phyloP scores from a whole-genome alignment of 2,888 invertebrate species.

The Nematopogon swammerdamellus region DNA sequence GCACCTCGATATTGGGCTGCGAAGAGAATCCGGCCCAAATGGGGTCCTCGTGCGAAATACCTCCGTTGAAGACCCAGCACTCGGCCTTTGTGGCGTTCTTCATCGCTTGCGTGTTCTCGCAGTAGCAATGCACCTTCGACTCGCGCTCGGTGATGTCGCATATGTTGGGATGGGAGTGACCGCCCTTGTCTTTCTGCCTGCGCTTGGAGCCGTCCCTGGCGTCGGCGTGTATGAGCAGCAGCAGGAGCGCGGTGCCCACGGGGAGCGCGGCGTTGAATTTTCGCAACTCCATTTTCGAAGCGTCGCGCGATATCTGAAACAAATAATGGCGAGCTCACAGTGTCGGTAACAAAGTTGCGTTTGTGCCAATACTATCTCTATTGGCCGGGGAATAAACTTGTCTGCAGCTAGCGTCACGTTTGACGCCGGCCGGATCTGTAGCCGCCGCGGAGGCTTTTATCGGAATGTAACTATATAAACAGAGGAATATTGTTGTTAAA shows the following conservation, averaged over 20 bases:
- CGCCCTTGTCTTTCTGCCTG: conserved; percentile 39
- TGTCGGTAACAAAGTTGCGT: neutral
- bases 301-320: neutral
- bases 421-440: neutral
- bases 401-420: neutral
- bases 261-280: conserved; percentile 37
- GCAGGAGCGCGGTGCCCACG: conserved; percentile 44
- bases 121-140: conserved; percentile 65
- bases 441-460: no score
- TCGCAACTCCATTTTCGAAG: neutral
- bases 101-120: conserved; percentile 54
- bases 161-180: conserved; percentile 39
- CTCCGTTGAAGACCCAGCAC: conserved; percentile 73
- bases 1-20: conserved; percentile 65
- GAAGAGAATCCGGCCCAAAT: conserved; percentile 72
- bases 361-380: neutral
- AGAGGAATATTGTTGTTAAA: no score
- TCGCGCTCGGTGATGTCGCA: conserved; percentile 55
- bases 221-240: conserved; percentile 48
- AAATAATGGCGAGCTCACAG: neutral
- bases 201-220: conserved; percentile 42
- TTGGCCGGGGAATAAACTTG: neutral
- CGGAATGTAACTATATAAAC: no score
- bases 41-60: conserved; percentile 63
- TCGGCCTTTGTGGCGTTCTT: conserved; percentile 66